phyloP scores from a whole-genome alignment of 2,113 vertebrate genomes.

The Hystrix cristata region DNA sequence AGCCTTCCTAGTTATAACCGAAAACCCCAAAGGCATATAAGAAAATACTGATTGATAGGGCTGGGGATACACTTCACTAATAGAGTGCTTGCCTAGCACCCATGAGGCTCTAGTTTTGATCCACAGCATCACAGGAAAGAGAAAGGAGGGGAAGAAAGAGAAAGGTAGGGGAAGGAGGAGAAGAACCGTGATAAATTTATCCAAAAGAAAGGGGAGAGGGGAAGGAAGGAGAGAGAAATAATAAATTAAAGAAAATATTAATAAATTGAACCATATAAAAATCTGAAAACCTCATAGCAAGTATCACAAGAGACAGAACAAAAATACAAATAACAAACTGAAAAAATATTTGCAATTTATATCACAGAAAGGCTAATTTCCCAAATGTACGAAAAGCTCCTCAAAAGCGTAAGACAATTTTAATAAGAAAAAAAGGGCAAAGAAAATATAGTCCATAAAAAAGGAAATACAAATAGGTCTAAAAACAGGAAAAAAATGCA shows the following conservation, averaged over 20 bases:
- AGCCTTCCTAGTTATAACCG: neutral
- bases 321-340: neutral
- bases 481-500: neutral
- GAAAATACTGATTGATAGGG: neutral
- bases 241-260: neutral
- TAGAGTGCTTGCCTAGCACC: neutral
- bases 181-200: neutral
- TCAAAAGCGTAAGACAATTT: neutral
- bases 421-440: neutral
- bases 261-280: slow-evolving; percentile 42
- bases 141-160: too few species aligned
- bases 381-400: neutral
- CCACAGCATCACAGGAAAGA: neutral
- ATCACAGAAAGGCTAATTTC: neutral
- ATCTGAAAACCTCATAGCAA: slow-evolving; percentile 40
- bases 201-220: neutral
- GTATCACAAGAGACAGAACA: neutral
- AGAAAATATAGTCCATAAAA: neutral
- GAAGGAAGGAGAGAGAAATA: neutral
- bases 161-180: neutral
- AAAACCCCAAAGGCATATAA: neutral
- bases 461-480: neutral
- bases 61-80: neutral
- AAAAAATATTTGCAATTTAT: slow-evolving; percentile 14
- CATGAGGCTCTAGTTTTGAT: neutral